These are phyloP conservation scores for Pleuronectes platessa DNA, from an alignment of 2,113 vertebrate species.

Conservation along the genomic window DNA sequence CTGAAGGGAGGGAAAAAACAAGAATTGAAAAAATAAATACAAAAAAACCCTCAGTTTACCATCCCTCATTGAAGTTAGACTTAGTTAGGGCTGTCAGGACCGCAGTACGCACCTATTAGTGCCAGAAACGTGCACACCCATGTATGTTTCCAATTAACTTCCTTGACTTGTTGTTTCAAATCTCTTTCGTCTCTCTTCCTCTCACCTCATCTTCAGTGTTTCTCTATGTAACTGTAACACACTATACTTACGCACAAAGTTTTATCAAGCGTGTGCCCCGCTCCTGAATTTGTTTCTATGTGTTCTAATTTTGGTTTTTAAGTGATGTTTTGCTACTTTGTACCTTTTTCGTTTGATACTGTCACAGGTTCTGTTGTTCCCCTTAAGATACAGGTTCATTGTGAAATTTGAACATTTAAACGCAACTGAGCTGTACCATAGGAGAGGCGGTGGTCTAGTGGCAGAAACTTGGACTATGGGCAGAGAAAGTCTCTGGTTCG, in stretches of 20 bases:
- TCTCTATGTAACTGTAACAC: background rate
- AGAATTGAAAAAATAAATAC: slow-evolving; percentile 3
- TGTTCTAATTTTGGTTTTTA: background rate
- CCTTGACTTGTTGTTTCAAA: slow-evolving; percentile 16
- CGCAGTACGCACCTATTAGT: slow-evolving; percentile 27
- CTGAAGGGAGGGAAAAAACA: background rate
- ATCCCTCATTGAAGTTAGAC: slow-evolving; percentile 17
- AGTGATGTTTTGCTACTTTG: background rate
- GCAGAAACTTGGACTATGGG: too few relatives aligned
- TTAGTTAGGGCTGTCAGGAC: slow-evolving; percentile 7
- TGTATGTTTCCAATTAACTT: slow-evolving; percentile 35
- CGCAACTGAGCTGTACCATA: too few relatives aligned
- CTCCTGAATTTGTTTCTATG: too few relatives aligned
- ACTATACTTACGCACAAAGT: background rate
- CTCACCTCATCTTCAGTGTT: background rate
- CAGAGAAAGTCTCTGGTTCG: too few relatives aligned
- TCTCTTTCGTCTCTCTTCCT: background rate
- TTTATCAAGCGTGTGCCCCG: background rate
- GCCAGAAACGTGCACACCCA: slow-evolving; percentile 18
- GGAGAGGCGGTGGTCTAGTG: too few relatives aligned
- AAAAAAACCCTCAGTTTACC: slow-evolving; percentile 17
- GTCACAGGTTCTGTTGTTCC: background rate
- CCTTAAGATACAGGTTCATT: too few relatives aligned
- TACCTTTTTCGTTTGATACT: background rate
- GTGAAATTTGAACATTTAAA: too few relatives aligned